These are phyloP conservation scores for Leptopilina boulardi DNA, from an alignment of 1,140 invertebrate genomes.

Conservation along the genomic window DNA sequence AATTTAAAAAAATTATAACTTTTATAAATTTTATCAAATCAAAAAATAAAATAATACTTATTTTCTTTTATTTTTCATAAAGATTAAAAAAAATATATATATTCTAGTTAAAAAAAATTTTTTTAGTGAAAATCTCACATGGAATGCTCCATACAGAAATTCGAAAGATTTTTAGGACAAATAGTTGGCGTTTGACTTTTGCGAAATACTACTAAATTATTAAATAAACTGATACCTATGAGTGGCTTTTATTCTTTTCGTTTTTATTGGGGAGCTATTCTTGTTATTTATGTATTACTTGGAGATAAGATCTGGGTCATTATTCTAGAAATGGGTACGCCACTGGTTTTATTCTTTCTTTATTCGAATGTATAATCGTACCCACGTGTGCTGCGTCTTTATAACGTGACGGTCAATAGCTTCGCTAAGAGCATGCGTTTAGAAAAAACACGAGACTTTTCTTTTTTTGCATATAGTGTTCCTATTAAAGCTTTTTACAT, in stretches of 20 bases:
- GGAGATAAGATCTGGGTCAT: constrained; percentile 16
- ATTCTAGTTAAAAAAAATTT: too few relatives aligned
- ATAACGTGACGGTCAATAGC: not conserved
- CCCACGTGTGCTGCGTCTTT: not conserved
- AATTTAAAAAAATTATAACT: too few relatives aligned
- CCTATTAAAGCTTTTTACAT: not conserved
- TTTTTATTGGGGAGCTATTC: constrained; percentile 9
- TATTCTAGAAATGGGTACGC: constrained; percentile 16
- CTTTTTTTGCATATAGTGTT: not conserved
- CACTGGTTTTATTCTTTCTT: constrained; percentile 14
- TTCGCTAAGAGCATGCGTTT: constrained; percentile 9
- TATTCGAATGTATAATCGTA: constrained; percentile 17
- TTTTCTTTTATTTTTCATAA: too few relatives aligned
- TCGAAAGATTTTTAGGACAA: too few relatives aligned
- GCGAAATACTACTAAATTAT: not conserved
- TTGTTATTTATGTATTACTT: constrained; percentile 16
- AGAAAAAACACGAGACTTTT: not conserved
- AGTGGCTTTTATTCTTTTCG: not conserved
- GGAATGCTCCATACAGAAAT: too few relatives aligned
- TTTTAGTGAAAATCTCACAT: too few relatives aligned
- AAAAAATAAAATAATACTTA: too few relatives aligned
- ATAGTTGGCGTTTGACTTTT: not conserved
- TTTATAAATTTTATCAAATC: too few relatives aligned
- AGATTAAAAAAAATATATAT: too few relatives aligned
- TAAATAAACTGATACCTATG: not conserved